phyloP scores from a whole-genome alignment of 1,140 invertebrate genomes.

The Aphaenogaster floridana region DNA sequence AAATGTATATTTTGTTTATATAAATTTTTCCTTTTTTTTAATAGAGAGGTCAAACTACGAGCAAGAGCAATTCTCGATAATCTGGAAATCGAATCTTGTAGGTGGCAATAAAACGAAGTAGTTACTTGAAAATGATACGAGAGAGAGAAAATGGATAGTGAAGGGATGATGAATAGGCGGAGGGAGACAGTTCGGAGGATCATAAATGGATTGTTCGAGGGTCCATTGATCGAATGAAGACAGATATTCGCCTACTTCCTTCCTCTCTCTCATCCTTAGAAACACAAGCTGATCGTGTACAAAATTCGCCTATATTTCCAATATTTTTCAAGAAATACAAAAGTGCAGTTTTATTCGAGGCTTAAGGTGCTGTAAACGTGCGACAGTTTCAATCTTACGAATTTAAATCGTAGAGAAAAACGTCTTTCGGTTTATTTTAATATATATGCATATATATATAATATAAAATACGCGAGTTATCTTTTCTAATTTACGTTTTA shows the following conservation, averaged over 20 bases:
- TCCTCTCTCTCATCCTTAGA: not conserved
- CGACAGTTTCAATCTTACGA: not conserved
- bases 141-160: constrained; percentile 10
- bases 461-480: constrained; percentile 13
- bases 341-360: constrained; percentile 10
- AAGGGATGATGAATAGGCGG: constrained; percentile 7
- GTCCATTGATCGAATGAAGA: constrained; percentile 36
- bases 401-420: constrained; percentile 19
- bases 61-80: constrained; percentile 42
- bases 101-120: constrained; percentile 60
- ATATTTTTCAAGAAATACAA: constrained; percentile 38
- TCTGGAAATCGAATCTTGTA: constrained; percentile 72
- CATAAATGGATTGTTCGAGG: not conserved
- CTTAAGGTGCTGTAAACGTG: not conserved
- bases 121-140: constrained; percentile 10
- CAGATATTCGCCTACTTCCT: not conserved
- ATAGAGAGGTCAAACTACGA: constrained; percentile 4
- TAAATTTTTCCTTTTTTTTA: not conserved
- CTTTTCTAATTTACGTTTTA: constrained; percentile 13
- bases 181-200: not conserved
- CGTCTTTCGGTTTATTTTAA: not conserved
- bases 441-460: not conserved
- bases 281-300: constrained; percentile 28
- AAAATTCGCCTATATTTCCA: constrained; percentile 49
- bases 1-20: not conserved